These are phyloP conservation scores for Drosophila anomelani DNA, from an alignment of 2,888 invertebrate species.

Conservation along the genomic window DNA sequence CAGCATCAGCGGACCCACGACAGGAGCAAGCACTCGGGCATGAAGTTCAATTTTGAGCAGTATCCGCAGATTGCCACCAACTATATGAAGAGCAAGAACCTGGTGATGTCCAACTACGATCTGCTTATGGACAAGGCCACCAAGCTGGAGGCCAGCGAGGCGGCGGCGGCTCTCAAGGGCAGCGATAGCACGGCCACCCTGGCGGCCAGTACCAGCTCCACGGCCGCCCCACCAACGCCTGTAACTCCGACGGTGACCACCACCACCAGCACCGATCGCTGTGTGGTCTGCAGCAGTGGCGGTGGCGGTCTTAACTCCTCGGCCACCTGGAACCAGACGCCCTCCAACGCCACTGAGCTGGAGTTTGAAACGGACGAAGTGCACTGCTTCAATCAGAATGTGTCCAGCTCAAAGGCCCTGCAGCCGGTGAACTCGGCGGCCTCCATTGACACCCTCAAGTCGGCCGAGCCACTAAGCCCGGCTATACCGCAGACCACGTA, in stretches of 20 bases:
- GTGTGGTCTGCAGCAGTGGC: constrained; percentile 85
- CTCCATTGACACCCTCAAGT: constrained; percentile 81
- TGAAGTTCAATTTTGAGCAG: constrained; percentile 90
- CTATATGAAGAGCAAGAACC: constrained; percentile 91
- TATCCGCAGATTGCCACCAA: constrained; percentile 90
- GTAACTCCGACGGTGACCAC: constrained; percentile 33
- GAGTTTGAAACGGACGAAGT: constrained; percentile 86
- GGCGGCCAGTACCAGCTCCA: constrained; percentile 56
- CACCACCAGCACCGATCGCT: constrained; percentile 81
- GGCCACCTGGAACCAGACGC: constrained; percentile 88
- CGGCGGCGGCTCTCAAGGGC: constrained; percentile 49
- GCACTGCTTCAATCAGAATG: constrained; percentile 64
- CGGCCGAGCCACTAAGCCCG: constrained; percentile 53
- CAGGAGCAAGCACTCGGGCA: constrained; percentile 86
- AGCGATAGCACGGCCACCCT: constrained; percentile 64
- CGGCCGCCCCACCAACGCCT: constrained; percentile 85
- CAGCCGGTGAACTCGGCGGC: constrained; percentile 75
- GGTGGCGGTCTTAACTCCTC: constrained; percentile 82
- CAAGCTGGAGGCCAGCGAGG: constrained; percentile 77
- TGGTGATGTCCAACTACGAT: constrained; percentile 85
- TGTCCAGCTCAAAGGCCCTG: constrained; percentile 49
- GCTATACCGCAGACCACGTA: constrained; percentile 39
- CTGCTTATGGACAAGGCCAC: constrained; percentile 82
- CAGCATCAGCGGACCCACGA: constrained; percentile 80
- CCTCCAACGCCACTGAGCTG: constrained; percentile 92